Conservation (phyloP, 2,888 invertebrate genomes). For the Nephrocerus scutellatus region DNA sequence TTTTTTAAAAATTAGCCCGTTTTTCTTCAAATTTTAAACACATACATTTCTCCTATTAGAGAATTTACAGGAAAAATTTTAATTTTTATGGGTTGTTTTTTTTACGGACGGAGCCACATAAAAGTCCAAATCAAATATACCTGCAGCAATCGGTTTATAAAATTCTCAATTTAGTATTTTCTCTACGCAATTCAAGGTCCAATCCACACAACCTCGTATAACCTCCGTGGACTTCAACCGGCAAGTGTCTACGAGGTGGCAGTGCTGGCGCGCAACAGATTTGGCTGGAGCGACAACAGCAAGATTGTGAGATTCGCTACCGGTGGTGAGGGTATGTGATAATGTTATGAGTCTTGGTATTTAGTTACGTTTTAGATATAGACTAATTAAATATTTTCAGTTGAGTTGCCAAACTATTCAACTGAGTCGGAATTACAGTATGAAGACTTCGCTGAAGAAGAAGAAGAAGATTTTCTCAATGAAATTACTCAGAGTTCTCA, state of each 20-base stretch:
- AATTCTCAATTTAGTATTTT: too few species aligned
- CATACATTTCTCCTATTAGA: too few species aligned
- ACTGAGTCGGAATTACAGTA: constrained; percentile 41
- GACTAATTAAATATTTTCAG: constrained; percentile 23
- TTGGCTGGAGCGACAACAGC: constrained; percentile 78
- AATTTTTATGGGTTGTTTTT: too few species aligned
- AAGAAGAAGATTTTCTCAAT: constrained; percentile 32
- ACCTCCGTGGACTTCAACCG: constrained; percentile 64
- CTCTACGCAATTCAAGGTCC: too few species aligned
- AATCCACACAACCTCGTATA: constrained; percentile 69
- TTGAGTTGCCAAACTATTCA: constrained; percentile 45
- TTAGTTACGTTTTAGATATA: not conserved
- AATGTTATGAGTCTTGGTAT: not conserved
- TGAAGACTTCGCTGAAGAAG: constrained; percentile 25
- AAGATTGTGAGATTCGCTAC: constrained; percentile 70
- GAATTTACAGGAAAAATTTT: too few species aligned
- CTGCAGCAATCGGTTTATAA: too few species aligned
- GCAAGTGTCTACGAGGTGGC: constrained; percentile 71
- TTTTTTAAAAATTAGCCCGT: too few species aligned
- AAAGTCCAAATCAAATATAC: too few species aligned
- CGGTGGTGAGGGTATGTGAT: constrained; percentile 58
- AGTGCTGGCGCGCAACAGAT: constrained; percentile 72
- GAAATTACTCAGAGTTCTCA: constrained; percentile 35
- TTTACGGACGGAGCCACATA: too few species aligned
- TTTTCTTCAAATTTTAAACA: too few species aligned